Base-by-base conservation (phyloP, 2,797 vertebrate genomes). In the Rhinophrynus dorsalis region DNA sequence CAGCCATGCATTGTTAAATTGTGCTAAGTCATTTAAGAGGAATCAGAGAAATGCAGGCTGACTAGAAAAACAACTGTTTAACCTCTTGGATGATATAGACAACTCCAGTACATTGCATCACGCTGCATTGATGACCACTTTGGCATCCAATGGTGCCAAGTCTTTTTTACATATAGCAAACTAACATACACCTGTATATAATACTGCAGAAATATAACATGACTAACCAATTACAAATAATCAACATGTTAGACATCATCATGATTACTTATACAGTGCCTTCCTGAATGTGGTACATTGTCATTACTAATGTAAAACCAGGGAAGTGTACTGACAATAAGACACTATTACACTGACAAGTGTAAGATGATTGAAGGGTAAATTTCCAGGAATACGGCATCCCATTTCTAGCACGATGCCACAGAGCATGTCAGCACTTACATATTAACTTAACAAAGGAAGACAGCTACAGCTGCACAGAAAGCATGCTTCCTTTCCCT, bases 371-470 rank as follows among this genome's bases (percentile, higher is more conserved):
- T 32, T 44, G 44, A 52, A 27, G 20, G 26, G 52, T 17, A 60
- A n/a, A 44, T 58, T 45, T 54, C 55, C 70, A 60, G 27, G 45
- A 66, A 59, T 12, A 13, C 21, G 26, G 21, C 44, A 72, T 50
- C 33, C 32, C 60, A 51, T 27, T 27, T 52, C 55, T 17, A 54
- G 21, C 45, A 59, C 32, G 13, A 47, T 26, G 44, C 54, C 26
- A 18, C 45, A 60, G 47, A 66, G 33, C 45, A 73, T 29, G 62
- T 60, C 50, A 73, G 40, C 55, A 66, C 54, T 59, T 35, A 50
- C 35, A 55, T 29, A 66, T 66, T 73, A 73, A 51, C 55, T 18
- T 66, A 67, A 65, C 47, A 66, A 50, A 47, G 37, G 50, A 40
- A 50, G 35, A 60, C 61, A 64, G 61, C 51, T 37, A 66, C 7